phyloP scores from a whole-genome alignment of 2,888 invertebrate genomes.

The Drosophila anceps region DNA sequence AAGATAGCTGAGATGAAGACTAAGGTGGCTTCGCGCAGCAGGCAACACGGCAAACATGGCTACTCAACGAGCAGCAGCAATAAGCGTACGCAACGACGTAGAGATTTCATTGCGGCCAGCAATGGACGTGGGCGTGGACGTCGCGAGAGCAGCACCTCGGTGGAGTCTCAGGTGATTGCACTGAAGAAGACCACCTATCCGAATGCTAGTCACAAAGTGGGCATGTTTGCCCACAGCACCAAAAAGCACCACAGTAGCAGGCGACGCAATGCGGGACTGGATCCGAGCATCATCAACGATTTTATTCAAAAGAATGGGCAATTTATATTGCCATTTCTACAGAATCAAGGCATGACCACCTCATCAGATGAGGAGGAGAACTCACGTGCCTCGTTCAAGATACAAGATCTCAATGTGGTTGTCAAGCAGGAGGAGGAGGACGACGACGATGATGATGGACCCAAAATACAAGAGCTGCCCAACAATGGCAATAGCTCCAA shows the following conservation, averaged over 20 bases:
- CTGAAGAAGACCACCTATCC: slow-evolving; percentile 85
- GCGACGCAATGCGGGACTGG: slow-evolving; percentile 82
- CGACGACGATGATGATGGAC: slow-evolving; percentile 71
- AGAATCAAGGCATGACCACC: slow-evolving; percentile 85
- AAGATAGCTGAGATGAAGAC: slow-evolving; percentile 94
- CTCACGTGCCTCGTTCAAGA: slow-evolving; percentile 84
- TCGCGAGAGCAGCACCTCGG: slow-evolving; percentile 91
- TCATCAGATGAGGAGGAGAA: slow-evolving; percentile 85
- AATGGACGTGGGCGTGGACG: slow-evolving; percentile 78
- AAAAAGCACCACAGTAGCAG: slow-evolving; percentile 73
- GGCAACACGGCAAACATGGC: slow-evolving; percentile 80
- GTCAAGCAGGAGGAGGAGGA: slow-evolving; percentile 82
- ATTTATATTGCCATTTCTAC: slow-evolving; percentile 84
- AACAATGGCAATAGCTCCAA: slow-evolving; percentile 66
- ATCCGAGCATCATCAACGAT: slow-evolving; percentile 83
- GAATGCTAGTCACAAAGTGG: slow-evolving; percentile 83
- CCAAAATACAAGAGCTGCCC: slow-evolving; percentile 71
- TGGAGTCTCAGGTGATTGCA: slow-evolving; percentile 90
- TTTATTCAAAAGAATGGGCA: slow-evolving; percentile 84
- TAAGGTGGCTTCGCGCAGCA: slow-evolving; percentile 88
- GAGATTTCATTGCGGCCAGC: slow-evolving; percentile 82
- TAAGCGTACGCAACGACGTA: slow-evolving; percentile 78
- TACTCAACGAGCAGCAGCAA: slow-evolving; percentile 63
- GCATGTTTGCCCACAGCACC: slow-evolving; percentile 82
- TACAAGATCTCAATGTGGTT: slow-evolving; percentile 85